Conservation (phyloP, 2,113 vertebrate species). For the Drymodes brunneopygia region DNA sequence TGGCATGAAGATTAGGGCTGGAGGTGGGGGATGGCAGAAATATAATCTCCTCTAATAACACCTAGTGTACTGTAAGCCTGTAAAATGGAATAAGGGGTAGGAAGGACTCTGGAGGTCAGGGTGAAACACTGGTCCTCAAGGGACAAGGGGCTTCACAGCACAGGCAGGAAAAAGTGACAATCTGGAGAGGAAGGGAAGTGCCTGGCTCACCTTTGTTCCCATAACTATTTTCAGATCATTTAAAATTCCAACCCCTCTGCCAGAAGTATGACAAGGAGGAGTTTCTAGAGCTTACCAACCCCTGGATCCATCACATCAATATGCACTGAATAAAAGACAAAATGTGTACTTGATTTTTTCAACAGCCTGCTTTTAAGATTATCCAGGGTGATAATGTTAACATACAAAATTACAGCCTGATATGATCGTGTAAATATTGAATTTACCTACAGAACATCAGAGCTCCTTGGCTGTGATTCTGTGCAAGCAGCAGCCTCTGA, state of each 20-base stretch:
- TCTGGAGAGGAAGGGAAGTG: neutral
- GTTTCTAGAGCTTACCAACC: neutral
- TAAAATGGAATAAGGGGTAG: neutral
- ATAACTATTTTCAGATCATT: neutral
- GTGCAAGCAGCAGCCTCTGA: neutral
- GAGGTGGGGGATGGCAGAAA: neutral
- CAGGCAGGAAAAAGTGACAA: neutral
- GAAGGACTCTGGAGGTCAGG: neutral
- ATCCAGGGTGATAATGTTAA: neutral
- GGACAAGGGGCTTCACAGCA: neutral
- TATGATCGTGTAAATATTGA: neutral
- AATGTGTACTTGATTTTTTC: neutral
- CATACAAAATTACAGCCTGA: neutral
- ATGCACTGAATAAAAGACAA: neutral
- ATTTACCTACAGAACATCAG: neutral
- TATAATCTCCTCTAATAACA: neutral
- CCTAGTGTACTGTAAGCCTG: neutral
- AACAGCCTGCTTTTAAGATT: neutral
- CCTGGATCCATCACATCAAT: neutral
- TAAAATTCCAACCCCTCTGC: neutral
- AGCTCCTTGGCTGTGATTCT: neutral
- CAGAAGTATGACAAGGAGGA: neutral
- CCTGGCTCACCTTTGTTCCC: neutral
- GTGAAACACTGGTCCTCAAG: neutral
- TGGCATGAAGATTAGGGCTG: neutral